Conservation (phyloP, 1,140 invertebrate genomes). For the Aphidius gifuensis region DNA sequence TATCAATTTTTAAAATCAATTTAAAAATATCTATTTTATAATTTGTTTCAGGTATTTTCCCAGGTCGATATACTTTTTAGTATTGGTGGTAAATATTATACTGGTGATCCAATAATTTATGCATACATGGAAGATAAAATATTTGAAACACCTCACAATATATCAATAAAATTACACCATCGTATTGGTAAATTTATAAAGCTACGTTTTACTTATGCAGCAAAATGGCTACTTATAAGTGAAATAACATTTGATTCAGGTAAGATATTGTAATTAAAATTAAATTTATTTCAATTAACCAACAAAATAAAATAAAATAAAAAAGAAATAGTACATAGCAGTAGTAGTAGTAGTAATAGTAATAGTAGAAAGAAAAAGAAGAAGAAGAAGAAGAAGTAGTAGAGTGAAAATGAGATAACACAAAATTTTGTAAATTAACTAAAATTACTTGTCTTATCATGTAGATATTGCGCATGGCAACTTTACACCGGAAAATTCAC, state of each 20-base stretch:
- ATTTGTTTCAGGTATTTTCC: slow-evolving; percentile 57
- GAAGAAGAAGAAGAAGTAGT: neutral
- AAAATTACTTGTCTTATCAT: slow-evolving; percentile 8
- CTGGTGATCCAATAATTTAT: slow-evolving; percentile 62
- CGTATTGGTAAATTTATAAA: slow-evolving; percentile 65
- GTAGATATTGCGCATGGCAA: slow-evolving; percentile 56
- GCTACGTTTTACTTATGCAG: slow-evolving; percentile 63
- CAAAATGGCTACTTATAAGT: slow-evolving; percentile 70
- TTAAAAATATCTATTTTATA: neutral
- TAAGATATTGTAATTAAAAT: slow-evolving; percentile 34
- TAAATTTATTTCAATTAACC: no score
- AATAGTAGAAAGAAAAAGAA: slow-evolving; percentile 2
- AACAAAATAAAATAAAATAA: no score
- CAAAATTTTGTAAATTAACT: slow-evolving; percentile 4
- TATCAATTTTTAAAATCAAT: no score
- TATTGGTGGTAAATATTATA: slow-evolving; percentile 66
- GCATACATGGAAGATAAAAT: slow-evolving; percentile 62
- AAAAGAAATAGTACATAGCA: no score
- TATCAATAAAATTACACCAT: slow-evolving; percentile 64
- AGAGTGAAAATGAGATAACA: neutral
- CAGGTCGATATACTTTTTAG: slow-evolving; percentile 67
- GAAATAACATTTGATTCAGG: slow-evolving; percentile 65
- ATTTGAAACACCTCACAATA: slow-evolving; percentile 64
- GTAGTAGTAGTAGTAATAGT: neutral
- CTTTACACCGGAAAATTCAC: slow-evolving; percentile 51